These are phyloP conservation scores for Papilio polytes DNA, from an alignment of 1,140 invertebrate species.

Conservation along the genomic window DNA sequence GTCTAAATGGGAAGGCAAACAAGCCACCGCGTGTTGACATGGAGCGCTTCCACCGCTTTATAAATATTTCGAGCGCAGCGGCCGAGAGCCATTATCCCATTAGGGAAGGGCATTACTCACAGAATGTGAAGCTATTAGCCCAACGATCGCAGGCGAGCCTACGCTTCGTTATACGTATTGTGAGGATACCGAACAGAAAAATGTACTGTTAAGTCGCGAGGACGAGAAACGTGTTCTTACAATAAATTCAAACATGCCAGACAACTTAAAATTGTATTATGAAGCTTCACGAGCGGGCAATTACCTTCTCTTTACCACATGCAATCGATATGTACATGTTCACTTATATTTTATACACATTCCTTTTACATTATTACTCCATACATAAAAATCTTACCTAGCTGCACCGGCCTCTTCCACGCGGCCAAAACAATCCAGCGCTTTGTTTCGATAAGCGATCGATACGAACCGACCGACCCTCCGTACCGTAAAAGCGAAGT, in stretches of 20 bases:
- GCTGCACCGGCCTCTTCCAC: constrained; percentile 59
- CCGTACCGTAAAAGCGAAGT: constrained; percentile 78
- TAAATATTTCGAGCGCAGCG: constrained; percentile 76
- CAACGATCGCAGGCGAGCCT: constrained; percentile 48
- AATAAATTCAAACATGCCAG: constrained; percentile 41
- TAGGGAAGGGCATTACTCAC: constrained; percentile 77
- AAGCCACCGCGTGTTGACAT: constrained; percentile 74
- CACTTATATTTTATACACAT: constrained; percentile 26
- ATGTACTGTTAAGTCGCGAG: constrained; percentile 28
- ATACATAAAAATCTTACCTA: constrained; percentile 69
- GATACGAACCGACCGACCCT: constrained; percentile 76
- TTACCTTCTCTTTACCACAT: constrained; percentile 24
- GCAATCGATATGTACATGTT: constrained; percentile 5
- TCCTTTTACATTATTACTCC: constrained; percentile 44
- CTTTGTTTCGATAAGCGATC: constrained; percentile 77
- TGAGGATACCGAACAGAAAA: constrained; percentile 13
- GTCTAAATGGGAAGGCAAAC: constrained; percentile 78
- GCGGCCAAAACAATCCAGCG: constrained; percentile 76
- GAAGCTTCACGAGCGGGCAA: constrained; percentile 36
- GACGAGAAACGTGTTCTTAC: constrained; percentile 42
- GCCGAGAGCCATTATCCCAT: constrained; percentile 78
- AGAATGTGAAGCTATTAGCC: constrained; percentile 73
- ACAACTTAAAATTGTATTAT: constrained; percentile 44
- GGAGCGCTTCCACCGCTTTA: constrained; percentile 74
- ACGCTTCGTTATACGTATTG: constrained; percentile 30